phyloP scores from a whole-genome alignment of 2,888 invertebrate species.

The Eristalis tenax region DNA sequence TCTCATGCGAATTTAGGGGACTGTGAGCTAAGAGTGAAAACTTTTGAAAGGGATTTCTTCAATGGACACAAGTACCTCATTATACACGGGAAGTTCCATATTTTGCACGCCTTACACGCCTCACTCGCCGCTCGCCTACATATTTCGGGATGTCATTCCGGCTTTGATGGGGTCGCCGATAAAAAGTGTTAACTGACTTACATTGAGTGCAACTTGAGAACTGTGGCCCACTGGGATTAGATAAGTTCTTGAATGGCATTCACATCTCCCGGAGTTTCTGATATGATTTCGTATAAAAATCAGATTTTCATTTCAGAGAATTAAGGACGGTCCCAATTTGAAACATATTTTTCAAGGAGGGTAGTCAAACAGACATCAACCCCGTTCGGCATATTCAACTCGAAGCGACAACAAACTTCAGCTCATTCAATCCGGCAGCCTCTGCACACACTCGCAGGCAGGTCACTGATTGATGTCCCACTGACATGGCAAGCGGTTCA shows the following conservation, averaged over 20 bases:
- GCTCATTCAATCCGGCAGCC: not conserved
- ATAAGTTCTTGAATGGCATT: not conserved
- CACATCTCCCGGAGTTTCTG: not conserved
- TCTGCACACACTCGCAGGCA: not conserved
- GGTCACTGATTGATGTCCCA: slow-evolving; percentile 55
- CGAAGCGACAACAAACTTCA: not conserved
- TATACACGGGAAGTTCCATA: slow-evolving; percentile 49
- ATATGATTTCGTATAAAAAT: not conserved
- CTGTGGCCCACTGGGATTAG: not conserved
- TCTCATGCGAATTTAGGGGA: slow-evolving; percentile 61
- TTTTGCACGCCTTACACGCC: not conserved
- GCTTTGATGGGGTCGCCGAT: slow-evolving; percentile 3
- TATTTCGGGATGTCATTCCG: slow-evolving; percentile 44
- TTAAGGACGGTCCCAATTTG: not conserved
- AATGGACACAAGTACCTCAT: slow-evolving; percentile 72
- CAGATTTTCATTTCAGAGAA: too few relatives aligned
- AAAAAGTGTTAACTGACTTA: slow-evolving; percentile 49
- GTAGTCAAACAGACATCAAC: not conserved
- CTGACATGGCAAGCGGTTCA: slow-evolving; percentile 51
- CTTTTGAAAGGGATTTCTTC: slow-evolving; percentile 61
- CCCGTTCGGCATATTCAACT: not conserved
- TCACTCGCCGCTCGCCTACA: slow-evolving; percentile 34
- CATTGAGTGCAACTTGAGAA: slow-evolving; percentile 1
- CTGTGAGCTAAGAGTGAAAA: slow-evolving; percentile 60
- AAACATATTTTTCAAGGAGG: not conserved